phyloP scores from a whole-genome alignment of 1,140 invertebrate genomes.

The Chlorops oryzae region DNA sequence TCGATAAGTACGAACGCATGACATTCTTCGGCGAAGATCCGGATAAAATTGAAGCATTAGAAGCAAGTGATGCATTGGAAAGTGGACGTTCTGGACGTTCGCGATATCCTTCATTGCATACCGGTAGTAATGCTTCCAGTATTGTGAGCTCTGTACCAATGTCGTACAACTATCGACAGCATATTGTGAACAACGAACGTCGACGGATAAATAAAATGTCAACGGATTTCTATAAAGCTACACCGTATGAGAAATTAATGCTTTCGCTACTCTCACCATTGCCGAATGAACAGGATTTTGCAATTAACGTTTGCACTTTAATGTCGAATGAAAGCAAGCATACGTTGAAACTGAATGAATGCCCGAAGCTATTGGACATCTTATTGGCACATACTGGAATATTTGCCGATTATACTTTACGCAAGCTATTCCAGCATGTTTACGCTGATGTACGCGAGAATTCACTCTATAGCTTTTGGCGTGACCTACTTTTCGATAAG shows the following conservation, averaged over 20 bases:
- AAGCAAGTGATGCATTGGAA: conserved; percentile 53
- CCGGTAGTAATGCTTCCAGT: neutral
- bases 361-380: conserved; percentile 78
- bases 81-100: conserved; percentile 47
- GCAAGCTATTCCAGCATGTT: conserved; percentile 66
- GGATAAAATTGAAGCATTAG: conserved; percentile 68
- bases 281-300: conserved; percentile 98
- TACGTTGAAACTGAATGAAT: conserved; percentile 73
- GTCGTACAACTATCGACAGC: conserved; percentile 76
- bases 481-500: conserved; percentile 56
- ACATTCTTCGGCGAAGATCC: conserved; percentile 66
- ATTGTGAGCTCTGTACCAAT: conserved; percentile 60
- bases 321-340: conserved; percentile 90
- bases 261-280: conserved; percentile 87
- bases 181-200: conserved; percentile 64
- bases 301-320: conserved; percentile 92
- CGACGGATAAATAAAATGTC: conserved; percentile 42
- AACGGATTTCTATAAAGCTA: conserved; percentile 63
- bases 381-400: conserved; percentile 90
- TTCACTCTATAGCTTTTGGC: conserved; percentile 71
- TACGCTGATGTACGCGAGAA: conserved; percentile 66
- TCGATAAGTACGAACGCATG: conserved; percentile 51
- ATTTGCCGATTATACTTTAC: conserved; percentile 70
- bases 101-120: conserved; percentile 8
- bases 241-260: conserved; percentile 81